These are phyloP conservation scores for Neosalanx taihuensis DNA, from an alignment of 2,797 vertebrate genomes.

Conservation along the genomic window DNA sequence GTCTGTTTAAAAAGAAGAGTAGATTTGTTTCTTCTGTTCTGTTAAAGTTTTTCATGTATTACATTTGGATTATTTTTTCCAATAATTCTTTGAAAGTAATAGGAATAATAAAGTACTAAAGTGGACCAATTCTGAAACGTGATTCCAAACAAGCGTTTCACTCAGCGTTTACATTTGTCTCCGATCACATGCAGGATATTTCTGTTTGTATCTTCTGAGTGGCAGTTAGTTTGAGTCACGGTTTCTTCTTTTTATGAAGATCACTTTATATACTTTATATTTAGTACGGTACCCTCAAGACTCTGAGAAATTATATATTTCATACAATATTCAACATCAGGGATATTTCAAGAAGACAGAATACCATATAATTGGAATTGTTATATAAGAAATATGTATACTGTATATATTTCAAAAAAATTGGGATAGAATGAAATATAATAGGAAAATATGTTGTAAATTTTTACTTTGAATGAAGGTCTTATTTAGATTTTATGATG, in stretches of 20 bases:
- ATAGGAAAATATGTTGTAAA: conserved; percentile 29
- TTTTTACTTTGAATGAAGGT: conserved; percentile 39
- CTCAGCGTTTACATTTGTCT: conserved; percentile 27
- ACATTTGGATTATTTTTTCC: conserved; percentile 9
- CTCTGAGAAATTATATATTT: conserved; percentile 23
- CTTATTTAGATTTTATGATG: conserved; percentile 53
- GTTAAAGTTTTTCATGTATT: conserved; percentile 10
- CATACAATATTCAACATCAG: conserved; percentile 28
- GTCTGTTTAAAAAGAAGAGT: conserved; percentile 16
- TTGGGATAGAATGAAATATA: conserved; percentile 21
- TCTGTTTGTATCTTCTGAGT: conserved; percentile 1
- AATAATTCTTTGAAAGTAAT: conserved; percentile 35
- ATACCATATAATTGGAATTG: neutral
- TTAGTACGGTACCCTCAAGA: neutral
- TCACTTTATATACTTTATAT: neutral
- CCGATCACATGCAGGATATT: conserved; percentile 1
- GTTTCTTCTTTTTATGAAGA: conserved; percentile 8
- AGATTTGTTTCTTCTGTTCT: neutral
- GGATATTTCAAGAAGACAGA: conserved; percentile 21
- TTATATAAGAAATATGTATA: conserved; percentile 24
- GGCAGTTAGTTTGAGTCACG: neutral
- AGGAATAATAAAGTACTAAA: conserved; percentile 51
- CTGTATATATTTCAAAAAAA: neutral
- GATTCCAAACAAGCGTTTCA: conserved; percentile 12
- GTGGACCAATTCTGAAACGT: conserved; percentile 21